These are phyloP conservation scores for Toxotes chatareus DNA, from an alignment of 2,113 vertebrate species.

Conservation along the genomic window DNA sequence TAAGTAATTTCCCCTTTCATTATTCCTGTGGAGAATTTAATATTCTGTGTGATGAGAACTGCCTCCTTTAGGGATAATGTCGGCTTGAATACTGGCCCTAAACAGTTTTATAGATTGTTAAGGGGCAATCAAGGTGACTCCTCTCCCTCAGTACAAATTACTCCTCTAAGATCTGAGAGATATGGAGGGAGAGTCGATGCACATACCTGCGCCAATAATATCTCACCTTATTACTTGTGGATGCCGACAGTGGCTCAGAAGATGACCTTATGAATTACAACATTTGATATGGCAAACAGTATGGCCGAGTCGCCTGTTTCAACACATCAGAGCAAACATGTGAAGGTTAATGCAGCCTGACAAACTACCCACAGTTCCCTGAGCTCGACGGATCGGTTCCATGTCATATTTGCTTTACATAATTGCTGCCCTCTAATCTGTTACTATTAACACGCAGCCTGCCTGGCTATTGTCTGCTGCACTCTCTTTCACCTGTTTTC, in stretches of 20 bases:
- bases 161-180: constrained; percentile 45
- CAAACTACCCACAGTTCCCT: constrained; percentile 78
- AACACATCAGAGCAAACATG: constrained; percentile 79
- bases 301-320: constrained; percentile 65
- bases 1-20: constrained; percentile 77
- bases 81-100: constrained; percentile 57
- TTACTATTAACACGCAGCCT: constrained; percentile 73
- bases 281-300: constrained; percentile 73
- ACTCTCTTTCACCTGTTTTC: constrained; percentile 55
- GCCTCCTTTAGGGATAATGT: constrained; percentile 73
- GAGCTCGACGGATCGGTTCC: constrained; percentile 70
- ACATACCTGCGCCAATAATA: constrained; percentile 20
- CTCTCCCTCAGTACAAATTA: constrained; percentile 52
- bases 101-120: constrained; percentile 76
- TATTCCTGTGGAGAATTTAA: constrained; percentile 77
- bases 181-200: constrained; percentile 40
- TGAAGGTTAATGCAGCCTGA: constrained; percentile 84
- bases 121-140: constrained; percentile 69
- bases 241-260: constrained; percentile 50
- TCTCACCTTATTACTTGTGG: constrained; percentile 60
- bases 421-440: constrained; percentile 82
- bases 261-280: constrained; percentile 76
- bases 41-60: constrained; percentile 76
- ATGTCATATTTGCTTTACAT: constrained; percentile 82
- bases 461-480: constrained; percentile 56